Evolutionary conservation across 2,113 vertebrate species (phyloP), one percentile per base, ranked within the genome.

Genomic region (Cololabis saira): DNA sequence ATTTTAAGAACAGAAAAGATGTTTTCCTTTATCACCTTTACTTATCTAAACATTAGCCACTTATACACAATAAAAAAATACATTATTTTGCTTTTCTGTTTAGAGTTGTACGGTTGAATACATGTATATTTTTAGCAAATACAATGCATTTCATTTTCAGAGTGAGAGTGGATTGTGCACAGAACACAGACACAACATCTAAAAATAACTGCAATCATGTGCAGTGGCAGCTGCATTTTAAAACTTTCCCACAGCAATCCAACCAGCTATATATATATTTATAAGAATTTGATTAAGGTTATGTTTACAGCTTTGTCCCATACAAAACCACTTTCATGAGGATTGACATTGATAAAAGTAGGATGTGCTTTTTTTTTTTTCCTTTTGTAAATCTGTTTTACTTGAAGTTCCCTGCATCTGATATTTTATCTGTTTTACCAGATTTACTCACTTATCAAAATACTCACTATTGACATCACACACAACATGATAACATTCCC

Each of bases 161-260:
- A 37, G 33, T 9, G 33, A 19, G 10, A 30, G 27, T 40, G 30
- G 30, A 14, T 33, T 11, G 16, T 17, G 15, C 52, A 41, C 17
- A 37, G 37, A 37, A 13, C 44, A 48, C 15, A 45, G 11, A 56
- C 33, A 19, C 42, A 2, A 18, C 12, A 11, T 19, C 27, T 70
- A 24, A 45, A 60, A 53, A 69, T 47, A 53, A 44, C 42, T 11
- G 16, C 49, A 16, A 54, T 54, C 19, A 33, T 61, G 13, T 47
- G 8, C 45, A 61, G 24, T 24, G 49, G 18, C 57, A 61, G 43
- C 49, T 71, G 43, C 19, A 22, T 63, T 47, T 16, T 7, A 63
- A 22, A 56, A 19, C 12, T 33, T 69, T 5, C 2, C n/a, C 53
- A 21, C 13, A 22, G 44, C 27, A 17, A 42, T 9, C 27, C 19